Conservation (phyloP, 2,888 invertebrate genomes). For the Minunthozetes semirufus region DNA sequence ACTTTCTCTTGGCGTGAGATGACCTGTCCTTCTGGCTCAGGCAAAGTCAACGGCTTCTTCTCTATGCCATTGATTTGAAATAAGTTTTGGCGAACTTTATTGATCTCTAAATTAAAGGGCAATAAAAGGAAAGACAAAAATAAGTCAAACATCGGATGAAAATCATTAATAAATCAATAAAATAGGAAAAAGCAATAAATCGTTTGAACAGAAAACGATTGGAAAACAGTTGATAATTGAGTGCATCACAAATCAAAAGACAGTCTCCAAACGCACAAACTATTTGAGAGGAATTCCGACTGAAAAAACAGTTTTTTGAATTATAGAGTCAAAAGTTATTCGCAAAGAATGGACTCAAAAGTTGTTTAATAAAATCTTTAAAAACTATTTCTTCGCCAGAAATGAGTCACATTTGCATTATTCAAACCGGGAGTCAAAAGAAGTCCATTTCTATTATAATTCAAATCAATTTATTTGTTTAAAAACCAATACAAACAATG, state of each 20-base stretch:
- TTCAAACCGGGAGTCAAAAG: too few relatives aligned
- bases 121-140: background rate
- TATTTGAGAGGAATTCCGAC: too few relatives aligned
- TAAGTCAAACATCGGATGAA: background rate
- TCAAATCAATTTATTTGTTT: background rate
- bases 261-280: too few relatives aligned
- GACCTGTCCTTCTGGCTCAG: conserved; percentile 82
- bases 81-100: conserved; percentile 91
- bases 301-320: background rate
- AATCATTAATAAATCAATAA: background rate
- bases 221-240: too few relatives aligned
- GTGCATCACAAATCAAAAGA: too few relatives aligned
- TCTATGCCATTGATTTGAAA: conserved; percentile 98
- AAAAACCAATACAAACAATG: background rate
- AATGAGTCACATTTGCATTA: too few relatives aligned
- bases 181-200: background rate
- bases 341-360: too few relatives aligned
- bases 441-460: too few relatives aligned
- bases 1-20: conserved; percentile 96
- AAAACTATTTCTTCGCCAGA: too few relatives aligned
- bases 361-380: too few relatives aligned
- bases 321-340: background rate
- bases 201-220: too few relatives aligned
- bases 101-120: conserved; percentile 68
- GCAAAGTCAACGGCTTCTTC: conserved; percentile 83